Conservation (phyloP, 2,888 invertebrate species). For the Spodoptera picta region DNA sequence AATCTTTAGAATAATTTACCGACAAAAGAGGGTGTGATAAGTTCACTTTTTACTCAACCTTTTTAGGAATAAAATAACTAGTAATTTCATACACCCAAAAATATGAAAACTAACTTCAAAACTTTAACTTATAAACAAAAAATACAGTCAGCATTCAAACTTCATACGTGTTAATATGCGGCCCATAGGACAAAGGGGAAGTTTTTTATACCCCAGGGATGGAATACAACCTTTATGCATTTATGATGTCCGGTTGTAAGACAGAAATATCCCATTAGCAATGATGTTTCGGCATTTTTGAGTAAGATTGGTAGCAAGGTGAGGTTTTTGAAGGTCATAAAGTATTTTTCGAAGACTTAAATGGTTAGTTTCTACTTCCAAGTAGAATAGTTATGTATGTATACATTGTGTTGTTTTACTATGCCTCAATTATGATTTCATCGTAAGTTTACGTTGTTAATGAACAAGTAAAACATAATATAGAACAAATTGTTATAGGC, state of each 20-base stretch:
- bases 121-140: constrained; percentile 26
- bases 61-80: too few species aligned
- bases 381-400: too few species aligned
- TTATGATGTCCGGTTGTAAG: constrained; percentile 73
- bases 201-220: constrained; percentile 61
- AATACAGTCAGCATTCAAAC: constrained; percentile 31
- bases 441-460: too few species aligned
- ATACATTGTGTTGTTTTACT: too few species aligned
- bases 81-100: constrained; percentile 2
- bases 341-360: too few species aligned
- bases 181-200: constrained; percentile 71
- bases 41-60: too few species aligned
- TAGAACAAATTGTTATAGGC: too few species aligned
- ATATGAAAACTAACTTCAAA: constrained; percentile 17
- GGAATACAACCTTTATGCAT: constrained; percentile 68
- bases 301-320: constrained; percentile 43
- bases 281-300: constrained; percentile 46
- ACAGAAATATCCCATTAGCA: constrained; percentile 70
- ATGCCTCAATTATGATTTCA: too few species aligned
- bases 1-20: too few species aligned
- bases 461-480: too few species aligned
- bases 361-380: too few species aligned
- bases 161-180: constrained; percentile 75
- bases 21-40: too few species aligned
- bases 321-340: constrained; percentile 1